A percentile compares a stretch with the other conserved stretches of the same genome.
These are phyloP conservation scores for Hylaeus volcanicus DNA, from an alignment of 1,140 invertebrate species.

Conservation along the genomic window DNA sequence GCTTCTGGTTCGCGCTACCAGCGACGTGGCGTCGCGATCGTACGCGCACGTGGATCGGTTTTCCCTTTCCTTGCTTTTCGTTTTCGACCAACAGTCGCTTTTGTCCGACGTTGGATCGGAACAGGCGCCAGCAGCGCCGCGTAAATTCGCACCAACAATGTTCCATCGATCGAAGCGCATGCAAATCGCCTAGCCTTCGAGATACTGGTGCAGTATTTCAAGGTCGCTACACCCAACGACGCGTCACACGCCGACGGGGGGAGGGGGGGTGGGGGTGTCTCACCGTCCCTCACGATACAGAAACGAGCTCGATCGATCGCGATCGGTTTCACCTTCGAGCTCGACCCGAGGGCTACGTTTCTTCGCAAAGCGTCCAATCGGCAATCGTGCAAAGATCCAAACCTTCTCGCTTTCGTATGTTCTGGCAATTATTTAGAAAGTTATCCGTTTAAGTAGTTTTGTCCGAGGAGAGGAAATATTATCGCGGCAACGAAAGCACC, in stretches of 20 bases:
- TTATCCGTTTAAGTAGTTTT: no score
- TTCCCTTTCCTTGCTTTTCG: background rate
- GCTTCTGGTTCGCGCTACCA: slow-evolving; percentile 25
- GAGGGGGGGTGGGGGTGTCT: no score
- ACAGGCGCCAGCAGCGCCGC: slow-evolving; percentile 15
- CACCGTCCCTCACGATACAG: background rate
- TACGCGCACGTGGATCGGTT: slow-evolving; percentile 28
- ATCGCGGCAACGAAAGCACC: no score
- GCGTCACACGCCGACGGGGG: background rate
- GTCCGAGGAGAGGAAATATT: no score
- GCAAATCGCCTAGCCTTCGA: slow-evolving; percentile 24
- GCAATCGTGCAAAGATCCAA: no score
- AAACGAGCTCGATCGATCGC: no score
- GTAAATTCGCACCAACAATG: slow-evolving; percentile 19
- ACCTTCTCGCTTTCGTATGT: no score
- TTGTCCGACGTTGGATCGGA: background rate
- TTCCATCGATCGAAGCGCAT: slow-evolving; percentile 13
- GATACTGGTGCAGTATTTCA: slow-evolving; percentile 2
- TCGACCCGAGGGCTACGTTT: background rate
- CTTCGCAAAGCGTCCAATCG: no score
- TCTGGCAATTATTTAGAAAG: no score
- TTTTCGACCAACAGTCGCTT: background rate
- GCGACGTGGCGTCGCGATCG: background rate
- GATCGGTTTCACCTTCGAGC: background rate
- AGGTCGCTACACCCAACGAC: background rate